Percentiles rank a stretch among this genome's conserved stretches.
These are phyloP conservation scores for Macheiramphus alcinus DNA, from an alignment of 2,113 vertebrate species.

Conservation along the genomic window DNA sequence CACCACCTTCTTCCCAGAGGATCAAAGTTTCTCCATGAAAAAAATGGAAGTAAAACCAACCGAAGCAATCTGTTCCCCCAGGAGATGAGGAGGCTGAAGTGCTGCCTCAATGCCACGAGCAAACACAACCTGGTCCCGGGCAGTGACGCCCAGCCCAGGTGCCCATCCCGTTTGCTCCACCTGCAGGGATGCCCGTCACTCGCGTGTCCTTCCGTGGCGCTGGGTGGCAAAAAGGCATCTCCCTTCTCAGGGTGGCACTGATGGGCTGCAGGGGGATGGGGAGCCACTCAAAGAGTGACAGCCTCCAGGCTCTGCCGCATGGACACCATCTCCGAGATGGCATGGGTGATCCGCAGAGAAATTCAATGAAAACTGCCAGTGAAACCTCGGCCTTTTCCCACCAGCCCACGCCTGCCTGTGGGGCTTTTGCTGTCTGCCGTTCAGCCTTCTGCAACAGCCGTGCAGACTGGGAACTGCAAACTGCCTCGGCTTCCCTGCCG, in stretches of 20 bases:
- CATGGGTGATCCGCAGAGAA: no score
- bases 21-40: background rate
- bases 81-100: background rate
- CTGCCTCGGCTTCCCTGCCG: background rate
- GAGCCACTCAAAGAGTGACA: no score
- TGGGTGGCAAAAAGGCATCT: background rate
- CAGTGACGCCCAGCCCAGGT: no score
- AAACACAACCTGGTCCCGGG: no score
- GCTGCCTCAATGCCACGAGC: no score
- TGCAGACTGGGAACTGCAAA: background rate
- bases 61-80: background rate
- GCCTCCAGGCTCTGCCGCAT: background rate
- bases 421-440: background rate
- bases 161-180: accelerated
- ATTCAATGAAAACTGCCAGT: no score
- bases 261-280: background rate
- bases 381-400: background rate
- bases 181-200: background rate
- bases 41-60: background rate
- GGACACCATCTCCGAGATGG: no score
- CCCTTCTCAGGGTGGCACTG: background rate
- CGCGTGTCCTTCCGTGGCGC: no score
- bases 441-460: background rate
- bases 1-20: background rate
- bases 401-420: no score